These are phyloP conservation scores for Cybosia mesomella DNA, from an alignment of 2,888 invertebrate genomes.

Conservation along the genomic window DNA sequence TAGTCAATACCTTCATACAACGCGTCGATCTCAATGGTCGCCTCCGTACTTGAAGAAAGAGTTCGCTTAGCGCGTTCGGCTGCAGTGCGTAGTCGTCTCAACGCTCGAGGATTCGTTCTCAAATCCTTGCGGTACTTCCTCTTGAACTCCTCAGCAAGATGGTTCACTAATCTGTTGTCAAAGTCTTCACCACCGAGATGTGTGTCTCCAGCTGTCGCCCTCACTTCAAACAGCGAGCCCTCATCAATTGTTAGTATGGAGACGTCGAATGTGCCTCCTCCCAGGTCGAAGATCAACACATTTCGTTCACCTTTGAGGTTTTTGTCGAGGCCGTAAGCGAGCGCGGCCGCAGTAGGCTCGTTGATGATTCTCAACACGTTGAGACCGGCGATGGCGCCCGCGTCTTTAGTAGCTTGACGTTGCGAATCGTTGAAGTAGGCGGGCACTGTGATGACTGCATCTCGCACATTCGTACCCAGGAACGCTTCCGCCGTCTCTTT, in stretches of 20 bases:
- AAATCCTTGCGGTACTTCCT: constrained; percentile 82
- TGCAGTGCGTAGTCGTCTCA: constrained; percentile 89
- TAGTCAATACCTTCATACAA: constrained; percentile 88
- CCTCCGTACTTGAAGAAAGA: constrained; percentile 90
- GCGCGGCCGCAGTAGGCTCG: constrained; percentile 93
- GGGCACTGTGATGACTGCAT: constrained; percentile 90
- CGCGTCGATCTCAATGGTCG: constrained; percentile 90
- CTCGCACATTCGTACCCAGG: constrained; percentile 87
- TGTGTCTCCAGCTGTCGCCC: constrained; percentile 91
- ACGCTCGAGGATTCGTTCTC: constrained; percentile 86
- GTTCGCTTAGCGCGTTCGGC: constrained; percentile 91
- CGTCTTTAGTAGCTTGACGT: constrained; percentile 18
- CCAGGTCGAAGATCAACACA: constrained; percentile 89
- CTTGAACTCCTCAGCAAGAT: constrained; percentile 89
- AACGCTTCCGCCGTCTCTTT: constrained; percentile 85
- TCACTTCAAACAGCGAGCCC: constrained; percentile 88
- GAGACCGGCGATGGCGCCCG: constrained; percentile 14
- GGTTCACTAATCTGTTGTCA: constrained; percentile 71
- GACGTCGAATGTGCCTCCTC: constrained; percentile 95
- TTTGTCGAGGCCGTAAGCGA: constrained; percentile 92
- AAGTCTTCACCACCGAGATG: constrained; percentile 89
- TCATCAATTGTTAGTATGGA: constrained; percentile 89
- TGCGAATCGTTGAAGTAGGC: constrained; percentile 20
- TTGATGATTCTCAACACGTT: constrained; percentile 90
- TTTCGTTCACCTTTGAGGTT: constrained; percentile 89